Conservation (phyloP, 1,140 invertebrate genomes). For the Ceratina japonica region DNA sequence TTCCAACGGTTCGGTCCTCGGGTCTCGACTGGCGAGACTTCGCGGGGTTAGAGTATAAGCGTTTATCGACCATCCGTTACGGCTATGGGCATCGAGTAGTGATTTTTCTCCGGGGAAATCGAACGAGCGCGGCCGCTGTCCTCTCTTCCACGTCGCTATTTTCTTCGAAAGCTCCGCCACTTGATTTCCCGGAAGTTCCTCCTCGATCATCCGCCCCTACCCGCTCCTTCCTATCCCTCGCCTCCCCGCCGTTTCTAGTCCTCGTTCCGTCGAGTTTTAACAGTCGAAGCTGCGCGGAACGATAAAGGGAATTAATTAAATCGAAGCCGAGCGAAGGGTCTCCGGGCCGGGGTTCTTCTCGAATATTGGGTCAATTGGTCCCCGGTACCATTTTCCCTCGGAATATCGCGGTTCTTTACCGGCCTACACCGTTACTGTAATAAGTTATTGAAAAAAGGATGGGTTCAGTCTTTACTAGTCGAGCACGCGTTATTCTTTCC, state of each 20-base stretch:
- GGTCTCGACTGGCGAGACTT: not conserved
- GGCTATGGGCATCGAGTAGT: conserved; percentile 3
- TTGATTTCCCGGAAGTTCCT: conserved; percentile 14
- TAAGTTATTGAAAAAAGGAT: not conserved
- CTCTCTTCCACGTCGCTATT: conserved; percentile 13
- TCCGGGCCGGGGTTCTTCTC: conserved; percentile 2
- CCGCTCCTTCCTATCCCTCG: no score
- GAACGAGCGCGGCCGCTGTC: conserved; percentile 3
- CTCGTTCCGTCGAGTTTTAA: conserved; percentile 6
- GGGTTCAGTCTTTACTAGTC: no score
- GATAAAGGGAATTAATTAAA: conserved; percentile 47
- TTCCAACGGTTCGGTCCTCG: conserved; percentile 29
- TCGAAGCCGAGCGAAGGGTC: not conserved
- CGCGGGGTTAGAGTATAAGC: conserved; percentile 3
- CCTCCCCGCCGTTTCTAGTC: no score
- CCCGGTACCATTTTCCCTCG: not conserved
- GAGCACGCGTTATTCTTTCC: no score
- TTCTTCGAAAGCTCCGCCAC: conserved; percentile 26
- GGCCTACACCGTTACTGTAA: not conserved
- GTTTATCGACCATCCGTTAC: conserved; percentile 53
- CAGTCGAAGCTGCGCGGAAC: conserved; percentile 6
- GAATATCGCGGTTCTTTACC: not conserved
- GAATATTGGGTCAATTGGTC: conserved; percentile 8
- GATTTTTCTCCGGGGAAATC: conserved; percentile 43
- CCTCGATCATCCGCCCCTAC: not conserved